Percentiles rank a stretch among this genome's conserved stretches.
Evolutionary conservation across 2,888 invertebrate species (phyloP).

Genomic region (Criorhina ranunculi): DNA sequence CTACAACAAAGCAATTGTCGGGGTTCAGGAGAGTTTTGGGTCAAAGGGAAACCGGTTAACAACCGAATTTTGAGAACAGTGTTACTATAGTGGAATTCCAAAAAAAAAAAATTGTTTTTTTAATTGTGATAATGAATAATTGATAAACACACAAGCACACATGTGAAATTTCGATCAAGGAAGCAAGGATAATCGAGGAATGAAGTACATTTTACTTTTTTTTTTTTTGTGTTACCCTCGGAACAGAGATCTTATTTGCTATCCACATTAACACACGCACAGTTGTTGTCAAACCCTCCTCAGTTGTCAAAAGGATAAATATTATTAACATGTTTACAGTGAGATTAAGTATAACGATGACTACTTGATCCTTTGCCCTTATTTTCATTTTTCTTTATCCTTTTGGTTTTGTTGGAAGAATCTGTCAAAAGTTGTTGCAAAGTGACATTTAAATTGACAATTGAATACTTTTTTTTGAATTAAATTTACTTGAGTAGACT

Average conservation of each 20-base stretch:
- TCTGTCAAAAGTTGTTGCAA: neutral
- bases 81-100: neutral
- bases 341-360: slow-evolving; percentile 10
- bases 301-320: slow-evolving; percentile 11
- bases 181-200: slow-evolving; percentile 18
- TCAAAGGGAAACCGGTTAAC: slow-evolving; percentile 79
- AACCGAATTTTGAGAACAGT: slow-evolving; percentile 67
- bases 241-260: too few relatives aligned
- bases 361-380: neutral
- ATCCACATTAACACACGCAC: too few relatives aligned
- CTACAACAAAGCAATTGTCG: slow-evolving; percentile 81
- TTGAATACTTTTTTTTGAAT: neutral
- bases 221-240: too few relatives aligned
- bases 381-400: neutral
- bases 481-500: neutral
- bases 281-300: slow-evolving; percentile 17
- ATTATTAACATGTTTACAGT: slow-evolving; percentile 5
- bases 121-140: slow-evolving; percentile 52
- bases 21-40: slow-evolving; percentile 84
- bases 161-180: slow-evolving; percentile 19
- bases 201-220: slow-evolving; percentile 14
- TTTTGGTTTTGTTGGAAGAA: neutral
- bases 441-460: neutral
- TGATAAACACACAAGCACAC: slow-evolving; percentile 12
- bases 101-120: neutral